phyloP scores from a whole-genome alignment of 1,140 invertebrate species.

The Camponotus vicinus region DNA sequence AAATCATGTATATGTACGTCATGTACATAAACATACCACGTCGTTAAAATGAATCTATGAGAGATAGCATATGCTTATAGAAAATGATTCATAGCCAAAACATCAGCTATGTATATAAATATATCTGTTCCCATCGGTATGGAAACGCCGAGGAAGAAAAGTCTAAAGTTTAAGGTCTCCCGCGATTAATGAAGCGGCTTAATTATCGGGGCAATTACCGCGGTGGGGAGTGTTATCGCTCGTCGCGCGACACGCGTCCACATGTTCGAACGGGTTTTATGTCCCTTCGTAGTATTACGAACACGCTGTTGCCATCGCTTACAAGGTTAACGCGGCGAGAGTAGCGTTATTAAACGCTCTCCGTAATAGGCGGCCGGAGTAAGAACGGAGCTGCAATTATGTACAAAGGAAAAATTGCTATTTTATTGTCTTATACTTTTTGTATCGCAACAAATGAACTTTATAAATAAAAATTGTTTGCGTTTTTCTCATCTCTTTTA shows the following conservation, averaged over 20 bases:
- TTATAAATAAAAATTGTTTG: background rate
- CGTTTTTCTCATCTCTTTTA: too few species aligned
- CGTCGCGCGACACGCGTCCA: constrained; percentile 62
- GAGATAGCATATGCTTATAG: background rate
- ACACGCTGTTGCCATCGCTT: constrained; percentile 53
- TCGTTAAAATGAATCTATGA: background rate
- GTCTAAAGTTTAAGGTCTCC: constrained; percentile 48
- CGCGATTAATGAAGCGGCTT: constrained; percentile 58
- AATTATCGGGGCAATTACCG: constrained; percentile 69
- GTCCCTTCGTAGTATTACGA: constrained; percentile 24
- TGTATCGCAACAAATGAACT: constrained; percentile 13
- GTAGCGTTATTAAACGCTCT: constrained; percentile 65
- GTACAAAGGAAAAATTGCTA: background rate
- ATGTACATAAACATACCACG: background rate
- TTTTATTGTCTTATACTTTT: background rate
- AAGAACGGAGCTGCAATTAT: constrained; percentile 40
- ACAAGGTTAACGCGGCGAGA: constrained; percentile 74
- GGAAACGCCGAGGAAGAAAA: background rate
- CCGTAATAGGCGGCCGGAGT: constrained; percentile 34
- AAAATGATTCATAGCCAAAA: constrained; percentile 15
- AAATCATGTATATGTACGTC: background rate
- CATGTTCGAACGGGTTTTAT: constrained; percentile 66
- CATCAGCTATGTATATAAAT: too few species aligned
- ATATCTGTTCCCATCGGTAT: background rate
- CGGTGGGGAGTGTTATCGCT: constrained; percentile 62